Percentiles rank a stretch among this genome's conserved stretches.
These are phyloP conservation scores for Panagrolaimus sp. DNA, from an alignment of 1,140 invertebrate genomes.

Conservation along the genomic window DNA sequence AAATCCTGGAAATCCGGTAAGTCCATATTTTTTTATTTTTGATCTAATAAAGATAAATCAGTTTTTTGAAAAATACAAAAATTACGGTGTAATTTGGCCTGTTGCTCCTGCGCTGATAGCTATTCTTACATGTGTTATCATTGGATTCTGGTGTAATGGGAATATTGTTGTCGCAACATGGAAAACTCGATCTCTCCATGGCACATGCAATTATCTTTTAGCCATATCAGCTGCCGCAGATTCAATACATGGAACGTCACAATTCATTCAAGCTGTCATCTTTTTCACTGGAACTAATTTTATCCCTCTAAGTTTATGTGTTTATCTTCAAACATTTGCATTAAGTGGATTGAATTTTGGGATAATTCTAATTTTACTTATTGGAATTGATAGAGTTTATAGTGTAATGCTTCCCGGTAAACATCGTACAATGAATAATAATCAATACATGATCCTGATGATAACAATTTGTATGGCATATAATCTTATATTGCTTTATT, in stretches of 20 bases:
- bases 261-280: constrained; percentile 3
- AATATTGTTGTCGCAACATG: not conserved
- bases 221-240: not conserved
- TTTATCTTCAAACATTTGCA: not conserved
- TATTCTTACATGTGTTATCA: not conserved
- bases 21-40: too few relatives aligned
- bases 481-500: not conserved
- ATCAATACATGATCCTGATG: not conserved
- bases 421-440: not conserved
- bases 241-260: not conserved
- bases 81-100: not conserved
- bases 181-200: constrained; percentile 3
- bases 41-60: not conserved
- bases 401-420: not conserved
- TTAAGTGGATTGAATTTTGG: constrained; percentile 9
- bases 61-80: constrained; percentile 13
- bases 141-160: not conserved
- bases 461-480: not conserved
- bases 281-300: constrained; percentile 8
- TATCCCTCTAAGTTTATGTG: not conserved
- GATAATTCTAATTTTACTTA: not conserved
- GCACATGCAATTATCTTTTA: not conserved
- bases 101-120: not conserved
- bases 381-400: not conserved
- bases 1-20: too few relatives aligned